Evolutionary conservation across 2,888 invertebrate genomes (phyloP), one percentile per base, ranked within the genome.

Genomic region (Cryptus armator): DNA sequence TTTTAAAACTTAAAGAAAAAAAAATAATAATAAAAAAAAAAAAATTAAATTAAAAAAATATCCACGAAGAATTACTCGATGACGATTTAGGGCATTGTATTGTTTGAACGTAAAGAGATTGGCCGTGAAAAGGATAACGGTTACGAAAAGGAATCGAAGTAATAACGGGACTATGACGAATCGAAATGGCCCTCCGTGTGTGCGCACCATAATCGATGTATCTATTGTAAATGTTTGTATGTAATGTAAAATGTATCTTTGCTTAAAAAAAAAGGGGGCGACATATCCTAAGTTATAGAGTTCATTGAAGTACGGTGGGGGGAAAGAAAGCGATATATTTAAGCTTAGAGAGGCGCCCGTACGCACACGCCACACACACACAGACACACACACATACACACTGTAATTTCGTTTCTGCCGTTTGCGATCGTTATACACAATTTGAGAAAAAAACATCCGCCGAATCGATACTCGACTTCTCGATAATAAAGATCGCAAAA

Each of bases 151-250:
- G 10, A 37, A 68, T 53, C 46, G 29, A 43, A 78, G 43, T 10
- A 53, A 46, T 14, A 79, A 59, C 24, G 6, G 64, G 14, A 56
- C 59, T 70, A 44, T 43, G 29, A 59, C 32, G 16, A 74, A 74
- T 68, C 53, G 67, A 78, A 66, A 70, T 75, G 79, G 83, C 85
- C 84, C 76, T 76, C 68, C 77, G 84, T 85, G 81, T 78, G 80
- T 83, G 83, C 82, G 68, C 70, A 79, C 81, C 75, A 67, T 87
- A 84, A 89, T 90, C 89, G 83, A 90, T 93, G 91, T 92, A 92
- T 91, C 89, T 92, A 92, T 89, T 93, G 93, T 93, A 93, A 93
- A 93, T 93, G 92, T 93, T 93, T 93, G 92, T 93, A 93, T 92
- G 91, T 91, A 91, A 89, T 92, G 91, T 93, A 92, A 91, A 92